Percentiles rank a stretch among this genome's conserved stretches.
phyloP scores from a whole-genome alignment of 1,140 invertebrate genomes.

The Helicorthomorpha holstii region DNA sequence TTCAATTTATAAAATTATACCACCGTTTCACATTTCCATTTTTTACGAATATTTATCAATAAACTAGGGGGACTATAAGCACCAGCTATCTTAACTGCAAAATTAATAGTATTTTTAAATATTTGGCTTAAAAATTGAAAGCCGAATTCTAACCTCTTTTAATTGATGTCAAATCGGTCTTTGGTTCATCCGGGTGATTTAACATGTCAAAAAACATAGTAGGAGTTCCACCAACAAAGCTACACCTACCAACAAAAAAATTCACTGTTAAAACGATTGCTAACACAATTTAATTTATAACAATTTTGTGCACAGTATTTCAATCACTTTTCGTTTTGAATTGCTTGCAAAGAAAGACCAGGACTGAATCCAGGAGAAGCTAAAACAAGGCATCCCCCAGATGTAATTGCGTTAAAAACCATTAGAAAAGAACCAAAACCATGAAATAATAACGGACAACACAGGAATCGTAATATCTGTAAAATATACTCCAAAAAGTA shows the following conservation, averaged over 20 bases:
- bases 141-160: neutral
- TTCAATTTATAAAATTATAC: conserved; percentile 9
- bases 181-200: conserved; percentile 14
- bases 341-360: conserved; percentile 10
- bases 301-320: too few species aligned
- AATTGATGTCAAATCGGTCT: neutral
- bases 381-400: conserved; percentile 50
- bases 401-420: conserved; percentile 37
- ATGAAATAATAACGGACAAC: conserved; percentile 76
- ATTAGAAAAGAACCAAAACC: conserved; percentile 65
- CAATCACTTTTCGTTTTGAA: neutral
- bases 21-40: too few species aligned
- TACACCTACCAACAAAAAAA: neutral
- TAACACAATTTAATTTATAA: neutral
- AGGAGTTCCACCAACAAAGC: neutral
- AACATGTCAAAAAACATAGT: neutral
- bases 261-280: neutral
- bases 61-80: too few species aligned
- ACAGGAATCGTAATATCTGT: too few species aligned
- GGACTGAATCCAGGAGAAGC: conserved; percentile 50
- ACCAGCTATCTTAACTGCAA: too few species aligned
- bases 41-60: too few species aligned
- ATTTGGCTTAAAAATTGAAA: too few species aligned
- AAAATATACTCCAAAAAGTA: too few species aligned
- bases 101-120: too few species aligned